Percentiles rank a stretch among this genome's conserved stretches.
Evolutionary conservation across 2,888 invertebrate genomes (phyloP).

Genomic region (Unio pictorum): DNA sequence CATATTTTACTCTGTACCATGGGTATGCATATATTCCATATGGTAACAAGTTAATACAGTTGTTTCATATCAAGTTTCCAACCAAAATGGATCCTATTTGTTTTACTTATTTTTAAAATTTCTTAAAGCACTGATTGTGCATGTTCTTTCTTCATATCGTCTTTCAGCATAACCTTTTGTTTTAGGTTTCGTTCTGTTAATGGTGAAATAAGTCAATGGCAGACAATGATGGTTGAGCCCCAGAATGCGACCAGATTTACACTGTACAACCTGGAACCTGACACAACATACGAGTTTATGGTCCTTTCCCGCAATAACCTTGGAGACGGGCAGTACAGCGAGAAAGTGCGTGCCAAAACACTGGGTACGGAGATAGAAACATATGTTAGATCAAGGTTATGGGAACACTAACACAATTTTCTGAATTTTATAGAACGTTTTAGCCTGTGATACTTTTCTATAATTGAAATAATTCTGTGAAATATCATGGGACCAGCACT

Average conservation of each 20-base stretch:
- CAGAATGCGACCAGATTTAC: constrained; percentile 92
- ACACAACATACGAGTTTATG: constrained; percentile 95
- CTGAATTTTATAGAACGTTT: too few species aligned
- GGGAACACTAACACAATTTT: too few species aligned
- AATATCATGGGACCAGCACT: too few species aligned
- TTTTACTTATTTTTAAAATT: background rate
- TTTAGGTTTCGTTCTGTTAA: constrained; percentile 46
- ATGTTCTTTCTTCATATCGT: background rate
- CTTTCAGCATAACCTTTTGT: background rate
- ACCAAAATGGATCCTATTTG: background rate
- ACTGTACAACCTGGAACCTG: constrained; percentile 90
- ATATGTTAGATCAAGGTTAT: too few species aligned
- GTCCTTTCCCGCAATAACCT: constrained; percentile 94
- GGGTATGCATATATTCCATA: too few species aligned
- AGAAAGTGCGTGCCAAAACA: constrained; percentile 90
- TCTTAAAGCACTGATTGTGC: background rate
- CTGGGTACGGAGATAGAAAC: constrained; percentile 77
- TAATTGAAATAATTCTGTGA: too few species aligned
- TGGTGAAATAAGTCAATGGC: constrained; percentile 80
- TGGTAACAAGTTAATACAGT: background rate
- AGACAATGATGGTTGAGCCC: constrained; percentile 92
- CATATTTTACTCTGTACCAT: too few species aligned
- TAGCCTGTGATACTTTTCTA: too few species aligned
- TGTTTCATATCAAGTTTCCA: background rate
- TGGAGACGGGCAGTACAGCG: constrained; percentile 96